Percentiles rank a stretch among this genome's conserved stretches.
phyloP scores from a whole-genome alignment of 23 tunicate genomes.

The Botrylloides violaceus region DNA sequence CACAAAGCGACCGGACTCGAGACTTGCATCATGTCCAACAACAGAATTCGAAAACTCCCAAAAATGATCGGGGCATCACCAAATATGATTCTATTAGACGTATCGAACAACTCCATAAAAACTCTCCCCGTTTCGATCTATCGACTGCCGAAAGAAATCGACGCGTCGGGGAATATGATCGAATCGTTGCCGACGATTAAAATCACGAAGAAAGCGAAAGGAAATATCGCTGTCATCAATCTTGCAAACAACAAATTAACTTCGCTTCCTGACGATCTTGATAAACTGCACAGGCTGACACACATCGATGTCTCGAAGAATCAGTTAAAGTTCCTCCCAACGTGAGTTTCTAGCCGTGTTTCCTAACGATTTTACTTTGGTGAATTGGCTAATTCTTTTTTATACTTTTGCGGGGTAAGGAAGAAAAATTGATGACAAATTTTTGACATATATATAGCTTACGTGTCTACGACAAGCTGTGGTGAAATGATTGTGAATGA shows the following conservation, averaged over 20 bases:
- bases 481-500: no score
- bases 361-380: no score
- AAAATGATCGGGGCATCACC: conserved; percentile 82
- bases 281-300: conserved; percentile 47
- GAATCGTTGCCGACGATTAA: conserved; percentile 61
- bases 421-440: no score
- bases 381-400: no score
- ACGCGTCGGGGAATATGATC: conserved; percentile 78
- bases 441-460: no score
- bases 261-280: conserved; percentile 63
- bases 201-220: conserved; percentile 77
- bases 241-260: conserved; percentile 58
- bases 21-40: conserved; percentile 64
- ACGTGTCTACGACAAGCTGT: no score
- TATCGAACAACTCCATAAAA: conserved; percentile 73
- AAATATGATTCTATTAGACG: conserved; percentile 59
- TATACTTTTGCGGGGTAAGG: no score
- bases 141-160: conserved; percentile 57
- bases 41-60: conserved; percentile 82
- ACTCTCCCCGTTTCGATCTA: conserved; percentile 90
- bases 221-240: conserved; percentile 58
- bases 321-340: conserved; percentile 32
- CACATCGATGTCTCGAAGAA: conserved; percentile 53
- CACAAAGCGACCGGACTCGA: conserved; percentile 88
- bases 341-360: conserved; percentile 8